phyloP scores from a whole-genome alignment of 2,888 invertebrate species.

The Gonocerus acuteangulatus region DNA sequence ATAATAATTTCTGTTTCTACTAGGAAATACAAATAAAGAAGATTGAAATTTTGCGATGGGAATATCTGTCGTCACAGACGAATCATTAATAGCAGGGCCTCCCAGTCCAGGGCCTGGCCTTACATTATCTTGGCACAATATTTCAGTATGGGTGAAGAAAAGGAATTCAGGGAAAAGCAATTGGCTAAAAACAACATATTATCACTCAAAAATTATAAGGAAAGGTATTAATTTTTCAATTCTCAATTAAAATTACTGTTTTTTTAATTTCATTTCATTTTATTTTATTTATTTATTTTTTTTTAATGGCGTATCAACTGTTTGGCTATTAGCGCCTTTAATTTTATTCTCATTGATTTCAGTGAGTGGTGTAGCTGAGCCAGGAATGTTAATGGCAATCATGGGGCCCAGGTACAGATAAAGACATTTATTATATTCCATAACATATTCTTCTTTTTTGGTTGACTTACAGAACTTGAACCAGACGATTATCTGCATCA shows the following conservation, averaged over 20 bases:
- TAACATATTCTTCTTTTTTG: background rate
- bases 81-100: background rate
- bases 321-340: no score
- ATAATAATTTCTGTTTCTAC: no score
- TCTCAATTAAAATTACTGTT: slow-evolving; percentile 1
- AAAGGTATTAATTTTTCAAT: slow-evolving; percentile 50
- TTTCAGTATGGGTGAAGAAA: slow-evolving; percentile 49
- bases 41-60: background rate
- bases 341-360: slow-evolving; percentile 42
- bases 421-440: no score
- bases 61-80: slow-evolving; percentile 15
- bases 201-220: slow-evolving; percentile 50
- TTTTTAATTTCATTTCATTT: slow-evolving; percentile 11
- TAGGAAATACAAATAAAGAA: no score
- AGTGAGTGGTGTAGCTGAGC: slow-evolving; percentile 62
- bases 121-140: slow-evolving; percentile 50
- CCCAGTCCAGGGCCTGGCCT: slow-evolving; percentile 37
- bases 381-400: slow-evolving; percentile 64
- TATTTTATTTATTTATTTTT: no score
- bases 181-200: slow-evolving; percentile 48
- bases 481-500: no score
- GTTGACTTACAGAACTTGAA: no score
- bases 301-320: no score
- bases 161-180: slow-evolving; percentile 46
- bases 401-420: slow-evolving; percentile 63